Evolutionary conservation across 2,113 vertebrate genomes (phyloP).

Genomic region (Corydoras sp.): DNA sequence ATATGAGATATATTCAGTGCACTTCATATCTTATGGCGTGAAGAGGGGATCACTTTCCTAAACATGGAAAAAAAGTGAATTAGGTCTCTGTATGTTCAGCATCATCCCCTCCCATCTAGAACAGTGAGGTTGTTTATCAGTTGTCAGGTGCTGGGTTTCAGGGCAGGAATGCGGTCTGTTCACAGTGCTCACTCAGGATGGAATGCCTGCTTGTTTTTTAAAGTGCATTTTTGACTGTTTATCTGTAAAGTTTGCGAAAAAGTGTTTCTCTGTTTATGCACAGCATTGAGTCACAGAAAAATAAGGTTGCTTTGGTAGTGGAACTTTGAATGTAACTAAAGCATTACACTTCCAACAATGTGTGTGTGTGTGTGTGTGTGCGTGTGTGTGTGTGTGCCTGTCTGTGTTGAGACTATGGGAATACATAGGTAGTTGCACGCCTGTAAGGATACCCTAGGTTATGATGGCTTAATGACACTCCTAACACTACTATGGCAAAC

Average conservation of each 20-base stretch:
- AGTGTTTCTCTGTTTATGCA: too few species aligned
- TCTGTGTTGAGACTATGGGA: not conserved
- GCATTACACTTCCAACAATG: not conserved
- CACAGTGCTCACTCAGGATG: constrained; percentile 67
- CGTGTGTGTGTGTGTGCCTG: constrained; percentile 19
- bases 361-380: constrained; percentile 8
- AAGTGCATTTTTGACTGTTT: constrained; percentile 29
- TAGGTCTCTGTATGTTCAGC: constrained; percentile 41
- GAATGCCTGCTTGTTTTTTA: constrained; percentile 68
- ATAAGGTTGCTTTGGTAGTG: too few species aligned
- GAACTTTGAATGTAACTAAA: too few species aligned
- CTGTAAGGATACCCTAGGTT: constrained; percentile 12
- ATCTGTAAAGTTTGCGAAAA: too few species aligned
- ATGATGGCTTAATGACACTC: not conserved
- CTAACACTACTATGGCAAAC: constrained; percentile 24
- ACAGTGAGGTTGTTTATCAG: constrained; percentile 71
- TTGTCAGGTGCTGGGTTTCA: constrained; percentile 72
- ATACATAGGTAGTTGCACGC: not conserved
- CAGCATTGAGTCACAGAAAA: too few species aligned
- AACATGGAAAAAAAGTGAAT: too few species aligned
- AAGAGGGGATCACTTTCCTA: too few species aligned
- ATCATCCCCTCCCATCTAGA: not conserved
- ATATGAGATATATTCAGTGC: not conserved
- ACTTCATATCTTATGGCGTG: not conserved
- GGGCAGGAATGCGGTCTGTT: constrained; percentile 66